These are phyloP conservation scores for Gryllus longicercus DNA, from an alignment of 2,888 invertebrate species.

Conservation along the genomic window DNA sequence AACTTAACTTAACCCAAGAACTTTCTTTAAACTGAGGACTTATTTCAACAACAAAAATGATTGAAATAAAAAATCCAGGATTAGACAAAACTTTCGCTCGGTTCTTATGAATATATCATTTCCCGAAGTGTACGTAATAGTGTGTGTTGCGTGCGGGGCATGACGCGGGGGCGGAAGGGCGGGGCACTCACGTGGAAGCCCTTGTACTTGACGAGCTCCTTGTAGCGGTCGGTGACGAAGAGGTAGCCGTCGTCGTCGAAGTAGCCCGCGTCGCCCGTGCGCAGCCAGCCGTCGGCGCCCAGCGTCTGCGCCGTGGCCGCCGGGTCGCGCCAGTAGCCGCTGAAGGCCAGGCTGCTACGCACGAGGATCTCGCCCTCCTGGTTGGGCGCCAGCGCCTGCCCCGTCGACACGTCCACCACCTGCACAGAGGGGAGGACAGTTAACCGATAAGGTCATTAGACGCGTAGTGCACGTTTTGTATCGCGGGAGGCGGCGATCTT, in stretches of 20 bases:
- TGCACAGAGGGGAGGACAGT: neutral
- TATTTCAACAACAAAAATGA: too few species aligned
- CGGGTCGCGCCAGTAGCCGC: slow-evolving; percentile 73
- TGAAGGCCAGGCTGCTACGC: slow-evolving; percentile 76
- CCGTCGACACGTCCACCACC: neutral
- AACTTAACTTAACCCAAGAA: too few species aligned
- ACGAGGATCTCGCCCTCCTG: slow-evolving; percentile 80
- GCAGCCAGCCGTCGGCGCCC: slow-evolving; percentile 71
- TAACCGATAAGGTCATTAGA: neutral
- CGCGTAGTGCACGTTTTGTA: too few species aligned
- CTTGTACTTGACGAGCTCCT: slow-evolving; percentile 89
- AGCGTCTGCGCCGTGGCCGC: slow-evolving; percentile 61
- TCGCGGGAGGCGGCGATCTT: too few species aligned
- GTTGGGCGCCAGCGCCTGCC: slow-evolving; percentile 44
- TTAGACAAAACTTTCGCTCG: too few species aligned
- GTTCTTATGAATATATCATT: too few species aligned
- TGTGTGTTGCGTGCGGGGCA: neutral
- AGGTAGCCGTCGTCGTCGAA: slow-evolving; percentile 73
- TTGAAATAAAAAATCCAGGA: too few species aligned
- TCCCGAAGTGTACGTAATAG: too few species aligned
- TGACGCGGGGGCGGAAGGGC: too few species aligned
- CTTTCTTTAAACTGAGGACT: too few species aligned
- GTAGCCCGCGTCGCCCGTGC: slow-evolving; percentile 79
- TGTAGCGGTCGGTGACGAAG: slow-evolving; percentile 79
- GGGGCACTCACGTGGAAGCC: slow-evolving; percentile 58